Base-by-base conservation (phyloP, 1,140 invertebrate genomes). In the Lordiphosa clarofinis region DNA sequence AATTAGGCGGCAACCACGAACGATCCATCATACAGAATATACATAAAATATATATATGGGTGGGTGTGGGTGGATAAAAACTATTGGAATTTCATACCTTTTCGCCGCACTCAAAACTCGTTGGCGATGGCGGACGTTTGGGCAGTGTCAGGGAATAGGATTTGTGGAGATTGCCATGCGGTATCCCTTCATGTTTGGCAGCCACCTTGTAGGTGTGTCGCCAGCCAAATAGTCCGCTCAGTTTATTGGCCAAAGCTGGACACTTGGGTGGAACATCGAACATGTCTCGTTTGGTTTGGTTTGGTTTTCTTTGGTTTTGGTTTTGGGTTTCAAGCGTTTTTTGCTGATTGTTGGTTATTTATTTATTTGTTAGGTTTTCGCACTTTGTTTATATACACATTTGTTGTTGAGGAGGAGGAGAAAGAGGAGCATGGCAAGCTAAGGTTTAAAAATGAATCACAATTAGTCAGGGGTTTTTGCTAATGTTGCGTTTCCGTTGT, bases 151-250 rank as follows among this genome's bases (percentile, higher is more conserved):
- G 63, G 49, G 88, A 89, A 56, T 89, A 89, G 52, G 88, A 88
- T 68, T 89, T 89, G 46, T 89, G 88, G 10, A 88, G 74, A 43
- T 54, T 81, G 21, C 91, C 90, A 8, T 91, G 92, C 28, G 91
- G 88, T 46, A 94, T 90, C 66, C 91, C 92, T 84, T 92, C 91
- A 73, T 95, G 94, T 57, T 93, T 89, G 73, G 94, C 93, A 73
- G 94, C 92, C 57, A 95, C 93, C 46, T 94, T 92, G 87, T 95
- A 95, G 33, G 93, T 94, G 78, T 94, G 93, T 60, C 93, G 90
- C 93, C 94, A 94, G 36, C 93, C 92, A 67, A 94, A 94, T 39
- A 94, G 87, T 48, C 93, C 91, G 68, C 93, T 92, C 57, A 95
- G 70, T 88, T 94, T 94, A 74, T 94, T 93, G 6, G 93, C 93